These are phyloP conservation scores for Mythimna pallens DNA, from an alignment of 2,888 invertebrate genomes.

Conservation along the genomic window DNA sequence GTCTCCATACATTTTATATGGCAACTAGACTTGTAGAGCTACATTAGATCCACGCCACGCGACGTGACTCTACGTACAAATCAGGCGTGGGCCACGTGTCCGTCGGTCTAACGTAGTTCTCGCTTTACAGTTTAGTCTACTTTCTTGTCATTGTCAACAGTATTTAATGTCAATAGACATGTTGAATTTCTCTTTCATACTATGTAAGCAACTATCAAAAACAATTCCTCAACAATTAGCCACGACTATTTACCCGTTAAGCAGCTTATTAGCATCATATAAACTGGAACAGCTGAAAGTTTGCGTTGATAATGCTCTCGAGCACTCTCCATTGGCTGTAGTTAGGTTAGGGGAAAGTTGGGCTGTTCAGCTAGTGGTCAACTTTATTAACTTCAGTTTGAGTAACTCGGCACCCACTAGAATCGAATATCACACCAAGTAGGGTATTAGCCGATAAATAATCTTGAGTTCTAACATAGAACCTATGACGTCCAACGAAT, in stretches of 20 bases:
- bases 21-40: too few relatives aligned
- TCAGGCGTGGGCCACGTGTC: too few relatives aligned
- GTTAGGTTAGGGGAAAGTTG: conserved; percentile 47
- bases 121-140: too few relatives aligned
- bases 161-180: too few relatives aligned
- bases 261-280: conserved; percentile 38
- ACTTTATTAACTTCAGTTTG: conserved; percentile 39
- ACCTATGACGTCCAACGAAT: neutral
- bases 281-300: conserved; percentile 45
- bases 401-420: conserved; percentile 19
- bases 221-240: conserved; percentile 1
- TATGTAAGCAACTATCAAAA: neutral
- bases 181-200: neutral
- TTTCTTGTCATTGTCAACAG: too few relatives aligned
- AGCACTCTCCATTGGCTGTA: conserved; percentile 37
- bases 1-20: too few relatives aligned
- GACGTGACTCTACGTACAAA: too few relatives aligned
- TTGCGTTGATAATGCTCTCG: conserved; percentile 35
- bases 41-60: too few relatives aligned
- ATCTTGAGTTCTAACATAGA: neutral
- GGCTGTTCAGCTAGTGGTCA: conserved; percentile 31
- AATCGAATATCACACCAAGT: neutral
- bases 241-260: neutral
- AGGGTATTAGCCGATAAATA: neutral
- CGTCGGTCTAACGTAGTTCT: too few relatives aligned